Conservation (phyloP, 2,888 invertebrate species). For the Aphodius sticticus region DNA sequence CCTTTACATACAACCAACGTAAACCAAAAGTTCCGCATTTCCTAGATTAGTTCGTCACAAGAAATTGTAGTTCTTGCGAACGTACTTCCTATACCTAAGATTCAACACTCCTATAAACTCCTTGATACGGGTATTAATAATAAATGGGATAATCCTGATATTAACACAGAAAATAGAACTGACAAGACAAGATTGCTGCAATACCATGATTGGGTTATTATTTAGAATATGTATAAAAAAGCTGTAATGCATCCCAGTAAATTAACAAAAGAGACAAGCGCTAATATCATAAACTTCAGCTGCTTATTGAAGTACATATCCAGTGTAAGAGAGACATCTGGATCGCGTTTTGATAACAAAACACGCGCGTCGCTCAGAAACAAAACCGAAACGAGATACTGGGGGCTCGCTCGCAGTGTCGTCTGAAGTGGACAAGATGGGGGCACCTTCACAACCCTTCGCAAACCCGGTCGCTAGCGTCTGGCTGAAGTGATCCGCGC, state of each 20-base stretch:
- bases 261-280: background rate
- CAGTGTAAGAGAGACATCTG: background rate
- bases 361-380: background rate
- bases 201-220: too few species aligned
- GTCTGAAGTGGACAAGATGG: constrained; percentile 22
- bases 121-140: background rate
- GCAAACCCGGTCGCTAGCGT: constrained; percentile 10
- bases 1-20: background rate
- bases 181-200: too few species aligned
- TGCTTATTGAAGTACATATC: too few species aligned
- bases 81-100: background rate
- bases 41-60: background rate
- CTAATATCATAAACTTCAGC: too few species aligned
- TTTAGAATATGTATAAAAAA: background rate
- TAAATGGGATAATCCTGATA: background rate
- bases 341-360: constrained; percentile 4
- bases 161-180: too few species aligned
- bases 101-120: background rate
- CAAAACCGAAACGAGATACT: constrained; percentile 21
- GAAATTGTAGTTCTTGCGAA: background rate
- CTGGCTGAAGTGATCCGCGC: constrained; percentile 43
- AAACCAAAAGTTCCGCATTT: constrained; percentile 4
- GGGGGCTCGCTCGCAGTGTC: background rate
- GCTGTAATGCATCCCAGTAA: background rate
- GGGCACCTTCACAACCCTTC: constrained; percentile 30